phyloP scores from a whole-genome alignment of 2,797 vertebrate species.

The Morelia viridis region DNA sequence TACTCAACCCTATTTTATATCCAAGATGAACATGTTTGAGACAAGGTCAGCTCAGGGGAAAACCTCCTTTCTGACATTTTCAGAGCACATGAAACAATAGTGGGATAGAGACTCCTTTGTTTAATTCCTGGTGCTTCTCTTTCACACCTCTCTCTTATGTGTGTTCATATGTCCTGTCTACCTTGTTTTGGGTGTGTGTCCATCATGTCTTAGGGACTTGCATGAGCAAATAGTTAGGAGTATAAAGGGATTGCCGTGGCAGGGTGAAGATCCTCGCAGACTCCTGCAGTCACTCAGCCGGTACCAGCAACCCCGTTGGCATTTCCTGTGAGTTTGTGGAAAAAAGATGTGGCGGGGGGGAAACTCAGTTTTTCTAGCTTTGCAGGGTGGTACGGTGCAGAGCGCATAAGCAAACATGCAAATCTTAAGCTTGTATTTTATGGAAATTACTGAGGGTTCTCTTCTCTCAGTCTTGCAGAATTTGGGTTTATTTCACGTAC shows the following conservation, averaged over 20 bases:
- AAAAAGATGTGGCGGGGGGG: not conserved
- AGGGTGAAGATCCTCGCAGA: constrained; percentile 91
- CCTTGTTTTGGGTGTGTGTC: constrained; percentile 8
- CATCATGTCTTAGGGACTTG: constrained; percentile 86
- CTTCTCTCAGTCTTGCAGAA: no score
- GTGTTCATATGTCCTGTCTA: constrained; percentile 51
- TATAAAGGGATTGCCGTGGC: constrained; percentile 95
- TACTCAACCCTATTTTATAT: not conserved
- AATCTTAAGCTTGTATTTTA: not conserved
- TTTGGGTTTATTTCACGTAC: not conserved
- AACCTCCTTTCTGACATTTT: constrained; percentile 24
- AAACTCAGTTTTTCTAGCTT: not conserved
- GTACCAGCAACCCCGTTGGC: constrained; percentile 85
- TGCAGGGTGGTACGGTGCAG: constrained; percentile 22
- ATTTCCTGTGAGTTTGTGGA: constrained; percentile 87
- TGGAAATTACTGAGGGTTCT: not conserved
- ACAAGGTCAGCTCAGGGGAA: constrained; percentile 53
- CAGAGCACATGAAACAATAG: constrained; percentile 40
- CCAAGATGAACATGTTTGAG: constrained; percentile 15
- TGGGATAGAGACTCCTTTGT: constrained; percentile 35
- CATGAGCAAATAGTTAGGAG: constrained; percentile 97
- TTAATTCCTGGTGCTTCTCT: constrained; percentile 57
- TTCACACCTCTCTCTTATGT: constrained; percentile 53
- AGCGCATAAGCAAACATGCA: not conserved
- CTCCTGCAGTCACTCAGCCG: constrained; percentile 91